Evolutionary conservation across 2,888 invertebrate species (phyloP).

Genomic region (Cloeon dipterum): DNA sequence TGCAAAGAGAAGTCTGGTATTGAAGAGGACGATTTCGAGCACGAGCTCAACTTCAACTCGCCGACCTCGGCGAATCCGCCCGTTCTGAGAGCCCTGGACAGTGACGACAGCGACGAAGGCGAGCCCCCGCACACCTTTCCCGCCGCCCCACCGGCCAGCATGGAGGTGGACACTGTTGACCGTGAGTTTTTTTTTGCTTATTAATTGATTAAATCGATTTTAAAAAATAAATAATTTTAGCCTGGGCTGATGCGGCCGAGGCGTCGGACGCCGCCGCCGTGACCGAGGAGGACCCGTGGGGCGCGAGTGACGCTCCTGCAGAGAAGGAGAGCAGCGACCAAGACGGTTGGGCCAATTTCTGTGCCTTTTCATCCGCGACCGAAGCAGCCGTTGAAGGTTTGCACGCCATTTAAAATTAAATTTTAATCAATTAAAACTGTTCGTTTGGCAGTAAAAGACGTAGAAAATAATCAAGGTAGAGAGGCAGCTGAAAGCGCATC

Average conservation of each 20-base stretch:
- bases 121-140: no score
- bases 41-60: conserved; percentile 21
- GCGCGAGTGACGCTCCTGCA: background rate
- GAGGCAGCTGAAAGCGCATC: background rate
- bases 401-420: background rate
- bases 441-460: background rate
- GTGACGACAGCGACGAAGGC: conserved; percentile 9
- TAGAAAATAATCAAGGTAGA: background rate
- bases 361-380: background rate
- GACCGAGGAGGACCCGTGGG: background rate
- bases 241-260: background rate
- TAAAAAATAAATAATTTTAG: background rate
- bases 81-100: background rate
- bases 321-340: background rate
- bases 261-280: background rate
- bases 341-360: background rate
- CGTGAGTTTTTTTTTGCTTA: conserved; percentile 16
- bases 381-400: background rate
- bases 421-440: no score
- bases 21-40: conserved; percentile 1
- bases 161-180: conserved; percentile 22
- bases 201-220: background rate
- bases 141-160: no score
- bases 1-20: background rate
- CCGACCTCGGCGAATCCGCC: no score